Conservation (phyloP, 2,888 invertebrate species). For the Ennomos erosarius region DNA sequence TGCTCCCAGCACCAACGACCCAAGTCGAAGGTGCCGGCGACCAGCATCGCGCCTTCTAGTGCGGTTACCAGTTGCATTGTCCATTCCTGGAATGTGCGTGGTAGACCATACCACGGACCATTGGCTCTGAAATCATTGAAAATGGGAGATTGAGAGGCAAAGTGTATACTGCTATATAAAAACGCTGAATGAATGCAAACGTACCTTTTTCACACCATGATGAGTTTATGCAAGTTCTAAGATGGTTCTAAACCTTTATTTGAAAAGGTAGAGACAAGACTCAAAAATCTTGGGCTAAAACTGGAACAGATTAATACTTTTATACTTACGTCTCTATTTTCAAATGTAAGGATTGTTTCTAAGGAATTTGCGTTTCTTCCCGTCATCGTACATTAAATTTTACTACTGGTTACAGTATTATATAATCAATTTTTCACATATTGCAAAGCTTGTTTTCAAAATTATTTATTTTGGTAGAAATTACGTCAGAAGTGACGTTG, state of each 20-base stretch:
- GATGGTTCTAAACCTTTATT: too few relatives aligned
- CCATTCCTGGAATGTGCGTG: conserved; percentile 65
- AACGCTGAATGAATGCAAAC: too few relatives aligned
- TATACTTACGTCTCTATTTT: conserved; percentile 59
- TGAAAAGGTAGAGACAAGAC: too few relatives aligned
- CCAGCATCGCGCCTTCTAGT: conserved; percentile 44
- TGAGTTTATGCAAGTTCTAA: too few relatives aligned
- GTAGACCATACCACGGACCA: conserved; percentile 77
- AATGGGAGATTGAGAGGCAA: neutral
- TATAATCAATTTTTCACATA: neutral
- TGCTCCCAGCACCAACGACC: conserved; percentile 63
- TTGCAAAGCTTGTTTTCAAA: too few relatives aligned
- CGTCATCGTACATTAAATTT: conserved; percentile 39
- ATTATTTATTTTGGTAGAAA: too few relatives aligned
- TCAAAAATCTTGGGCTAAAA: neutral
- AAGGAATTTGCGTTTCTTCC: conserved; percentile 48
- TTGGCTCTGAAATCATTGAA: conserved; percentile 52
- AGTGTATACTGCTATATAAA: neutral
- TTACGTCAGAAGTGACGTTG: too few relatives aligned
- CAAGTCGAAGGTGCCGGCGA: conserved; percentile 62
- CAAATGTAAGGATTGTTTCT: conserved; percentile 70
- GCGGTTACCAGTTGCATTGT: conserved; percentile 55
- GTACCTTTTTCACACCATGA: too few relatives aligned
- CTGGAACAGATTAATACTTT: conserved; percentile 42
- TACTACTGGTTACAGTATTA: too few relatives aligned